Evolutionary conservation across 2,797 vertebrate genomes (phyloP), one percentile per base, ranked within the genome.

Genomic region (Syndactyla subalaris): DNA sequence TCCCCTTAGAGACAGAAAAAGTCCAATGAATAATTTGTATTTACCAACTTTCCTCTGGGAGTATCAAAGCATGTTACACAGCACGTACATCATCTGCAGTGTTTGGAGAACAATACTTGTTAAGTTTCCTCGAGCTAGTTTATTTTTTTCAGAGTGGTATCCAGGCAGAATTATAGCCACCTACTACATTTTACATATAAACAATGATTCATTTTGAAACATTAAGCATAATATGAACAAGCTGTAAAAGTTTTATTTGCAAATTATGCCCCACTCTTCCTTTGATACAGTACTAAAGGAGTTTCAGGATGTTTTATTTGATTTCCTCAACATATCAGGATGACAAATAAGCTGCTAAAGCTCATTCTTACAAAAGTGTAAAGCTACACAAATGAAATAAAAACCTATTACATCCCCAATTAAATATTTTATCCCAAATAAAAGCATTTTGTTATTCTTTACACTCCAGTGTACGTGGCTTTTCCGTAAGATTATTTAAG

Each of bases 1-100:
- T 99, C 98, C 87, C 98, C 98, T 98, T 91, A 72, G 78, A 91
- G 68, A 76, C 63, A 86, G 65, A 96, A 88, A 89, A 93, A 94
- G 88, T 85, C 86, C 89, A 88, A 19, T 94, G 63, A 96, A 57
- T 77, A 49, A 89, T 70, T 75, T 80, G 49, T 65, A 76, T 92
- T 77, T 86, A 80, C 74, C 76, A 87, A 5, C 65, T 94, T 89
- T 92, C 91, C 92, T 94, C 93, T 88, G 85, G 85, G 82, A 89
- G 66, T 73, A 92, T 90, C 91, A 84, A 93, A 96, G 85, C 92
- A 51, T 49, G 88, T 94, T 87, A 82, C 9, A 23, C 58, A 90
- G 90, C 92, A 79, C 22, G 15, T 85, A 86, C 59, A 90, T 93
- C 76, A 93, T 78, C 63, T 70, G 48, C 76, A 81, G 10, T 34